A percentile compares a stretch with the other conserved stretches of the same genome.
Conservation (phyloP, 2,888 invertebrate genomes). For the Teleogryllus oceanicus region DNA sequence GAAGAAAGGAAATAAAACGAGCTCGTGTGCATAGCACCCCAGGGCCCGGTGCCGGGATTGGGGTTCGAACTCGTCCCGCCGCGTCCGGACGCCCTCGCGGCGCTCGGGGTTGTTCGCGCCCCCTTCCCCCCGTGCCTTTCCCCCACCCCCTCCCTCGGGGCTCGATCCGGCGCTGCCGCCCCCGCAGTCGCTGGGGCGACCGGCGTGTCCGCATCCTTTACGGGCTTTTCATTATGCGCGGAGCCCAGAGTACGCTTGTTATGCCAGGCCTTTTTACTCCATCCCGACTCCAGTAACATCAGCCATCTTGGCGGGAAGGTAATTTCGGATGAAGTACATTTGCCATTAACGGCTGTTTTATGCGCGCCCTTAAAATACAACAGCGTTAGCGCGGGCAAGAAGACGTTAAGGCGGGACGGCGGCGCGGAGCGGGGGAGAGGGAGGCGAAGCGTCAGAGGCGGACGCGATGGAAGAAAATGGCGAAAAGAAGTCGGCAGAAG, state of each 20-base stretch:
- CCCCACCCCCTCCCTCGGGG: too few relatives aligned
- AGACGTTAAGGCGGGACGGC: not conserved
- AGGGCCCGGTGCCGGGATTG: not conserved
- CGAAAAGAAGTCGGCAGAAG: too few relatives aligned
- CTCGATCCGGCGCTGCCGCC: not conserved
- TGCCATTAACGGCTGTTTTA: conserved; percentile 2
- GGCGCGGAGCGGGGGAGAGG: rapidly evolving
- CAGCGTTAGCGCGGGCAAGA: conserved; percentile 18
- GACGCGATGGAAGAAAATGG: too few relatives aligned
- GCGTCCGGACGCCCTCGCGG: not conserved
- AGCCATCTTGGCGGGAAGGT: conserved; percentile 11
- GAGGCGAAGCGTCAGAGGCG: too few relatives aligned
- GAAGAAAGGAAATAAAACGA: not conserved
- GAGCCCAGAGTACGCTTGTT: not conserved
- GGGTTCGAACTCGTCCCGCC: not conserved
- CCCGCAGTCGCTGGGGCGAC: not conserved
- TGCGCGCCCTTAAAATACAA: conserved; percentile 12
- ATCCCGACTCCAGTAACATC: conserved; percentile 1
- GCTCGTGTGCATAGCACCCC: not conserved
- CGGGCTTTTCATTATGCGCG: not conserved
- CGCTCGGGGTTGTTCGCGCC: too few relatives aligned
- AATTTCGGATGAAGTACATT: conserved; percentile 18
- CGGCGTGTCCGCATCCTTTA: not conserved
- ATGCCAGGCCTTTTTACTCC: conserved; percentile 18
- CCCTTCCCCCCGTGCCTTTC: too few relatives aligned